These are phyloP conservation scores for Agonopterix arenella DNA, from an alignment of 2,888 invertebrate species.

Conservation along the genomic window DNA sequence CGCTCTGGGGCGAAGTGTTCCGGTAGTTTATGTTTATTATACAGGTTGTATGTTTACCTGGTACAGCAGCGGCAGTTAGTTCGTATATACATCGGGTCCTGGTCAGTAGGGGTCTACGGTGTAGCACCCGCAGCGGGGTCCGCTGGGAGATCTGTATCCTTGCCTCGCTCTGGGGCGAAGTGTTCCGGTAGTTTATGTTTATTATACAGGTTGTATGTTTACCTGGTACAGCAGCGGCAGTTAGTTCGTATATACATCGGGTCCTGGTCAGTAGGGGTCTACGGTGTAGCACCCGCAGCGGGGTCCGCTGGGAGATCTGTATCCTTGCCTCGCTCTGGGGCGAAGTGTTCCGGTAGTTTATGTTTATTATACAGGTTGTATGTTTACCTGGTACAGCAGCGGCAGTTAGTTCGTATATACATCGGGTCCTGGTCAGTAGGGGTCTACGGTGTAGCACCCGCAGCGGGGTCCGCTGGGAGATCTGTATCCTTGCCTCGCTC, in stretches of 20 bases:
- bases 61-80: too few species aligned
- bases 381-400: constrained; percentile 54
- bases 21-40: constrained; percentile 61
- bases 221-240: too few species aligned
- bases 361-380: constrained; percentile 54
- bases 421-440: constrained; percentile 80
- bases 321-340: constrained; percentile 50
- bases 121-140: constrained; percentile 94
- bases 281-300: constrained; percentile 92
- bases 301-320: constrained; percentile 88
- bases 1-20: constrained; percentile 24
- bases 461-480: constrained; percentile 92
- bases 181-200: constrained; percentile 48
- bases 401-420: constrained; percentile 79
- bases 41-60: constrained; percentile 40
- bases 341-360: constrained; percentile 43
- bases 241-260: constrained; percentile 73
- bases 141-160: constrained; percentile 83
- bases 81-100: constrained; percentile 80
- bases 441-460: constrained; percentile 93
- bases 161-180: constrained; percentile 13
- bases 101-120: constrained; percentile 85
- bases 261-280: constrained; percentile 84
- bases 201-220: constrained; percentile 60
- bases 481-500: constrained; percentile 62